Percentiles rank a stretch among this genome's conserved stretches.
These are phyloP conservation scores for Ormyrus nitidulus DNA, from an alignment of 2,888 invertebrate genomes.

Conservation along the genomic window DNA sequence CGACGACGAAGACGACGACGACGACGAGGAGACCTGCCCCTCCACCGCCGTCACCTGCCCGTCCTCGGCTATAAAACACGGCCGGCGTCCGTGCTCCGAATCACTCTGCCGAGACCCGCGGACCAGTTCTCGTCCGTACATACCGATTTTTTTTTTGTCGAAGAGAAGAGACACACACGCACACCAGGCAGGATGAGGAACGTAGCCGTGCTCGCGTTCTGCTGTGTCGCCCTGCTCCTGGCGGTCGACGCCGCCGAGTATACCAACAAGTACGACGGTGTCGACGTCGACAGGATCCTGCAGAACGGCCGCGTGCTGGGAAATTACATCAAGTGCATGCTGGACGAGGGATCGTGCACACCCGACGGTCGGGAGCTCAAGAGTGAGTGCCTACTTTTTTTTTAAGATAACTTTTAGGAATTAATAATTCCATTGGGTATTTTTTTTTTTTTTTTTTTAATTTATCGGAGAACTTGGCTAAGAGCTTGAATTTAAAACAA, in stretches of 20 bases:
- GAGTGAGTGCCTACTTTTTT: conserved; percentile 75
- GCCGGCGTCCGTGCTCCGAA: not conserved
- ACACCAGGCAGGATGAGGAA: conserved; percentile 17
- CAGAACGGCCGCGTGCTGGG: conserved; percentile 78
- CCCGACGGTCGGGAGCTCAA: conserved; percentile 79
- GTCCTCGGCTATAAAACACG: conserved; percentile 19
- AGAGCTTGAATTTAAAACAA: no score
- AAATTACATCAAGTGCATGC: conserved; percentile 80
- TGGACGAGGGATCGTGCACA: conserved; percentile 80
- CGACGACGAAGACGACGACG: not conserved
- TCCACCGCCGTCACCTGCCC: conserved; percentile 2
- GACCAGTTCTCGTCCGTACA: not conserved
- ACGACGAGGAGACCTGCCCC: not conserved
- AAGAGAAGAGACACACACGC: no score
- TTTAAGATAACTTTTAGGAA: not conserved
- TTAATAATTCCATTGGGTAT: not conserved
- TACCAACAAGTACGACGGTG: conserved; percentile 77
- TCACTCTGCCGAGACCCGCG: conserved; percentile 25
- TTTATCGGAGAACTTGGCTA: no score
- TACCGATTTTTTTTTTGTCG: not conserved
- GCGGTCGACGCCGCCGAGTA: conserved; percentile 68
- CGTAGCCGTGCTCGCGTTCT: conserved; percentile 6
- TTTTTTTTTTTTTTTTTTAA: no score
- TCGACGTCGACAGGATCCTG: conserved; percentile 79
- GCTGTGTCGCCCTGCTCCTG: conserved; percentile 23